A percentile compares a stretch with the other conserved stretches of the same genome.
These are phyloP conservation scores for Hoplias malabaricus DNA, from an alignment of 2,113 vertebrate genomes.

Conservation along the genomic window DNA sequence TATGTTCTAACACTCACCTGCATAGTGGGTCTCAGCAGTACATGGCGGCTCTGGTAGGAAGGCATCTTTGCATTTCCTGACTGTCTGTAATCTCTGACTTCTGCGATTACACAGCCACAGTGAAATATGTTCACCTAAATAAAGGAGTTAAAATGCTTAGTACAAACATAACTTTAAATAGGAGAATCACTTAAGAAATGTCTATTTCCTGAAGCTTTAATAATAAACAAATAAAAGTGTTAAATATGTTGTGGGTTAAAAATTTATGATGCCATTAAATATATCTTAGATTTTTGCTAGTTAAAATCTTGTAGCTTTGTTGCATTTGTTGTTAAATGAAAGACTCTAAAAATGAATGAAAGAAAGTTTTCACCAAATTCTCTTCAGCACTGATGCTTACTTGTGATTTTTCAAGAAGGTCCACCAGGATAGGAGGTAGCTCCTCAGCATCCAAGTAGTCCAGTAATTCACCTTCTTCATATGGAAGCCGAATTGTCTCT, in stretches of 20 bases:
- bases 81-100: conserved; percentile 95
- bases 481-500: conserved; percentile 96
- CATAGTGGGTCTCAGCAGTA: conserved; percentile 96
- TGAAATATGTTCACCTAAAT: conserved; percentile 97
- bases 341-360: neutral
- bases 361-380: neutral
- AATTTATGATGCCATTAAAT: too few relatives aligned
- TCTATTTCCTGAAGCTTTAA: too few relatives aligned
- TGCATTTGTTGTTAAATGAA: too few relatives aligned
- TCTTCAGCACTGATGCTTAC: conserved; percentile 59
- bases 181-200: neutral
- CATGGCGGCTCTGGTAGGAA: conserved; percentile 89
- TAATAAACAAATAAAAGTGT: too few relatives aligned
- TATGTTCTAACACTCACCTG: conserved; percentile 74
- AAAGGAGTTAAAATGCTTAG: neutral
- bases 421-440: conserved; percentile 94
- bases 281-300: too few relatives aligned
- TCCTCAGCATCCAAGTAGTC: conserved; percentile 98
- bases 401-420: conserved; percentile 98
- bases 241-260: too few relatives aligned
- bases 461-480: conserved; percentile 94
- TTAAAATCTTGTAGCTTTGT: too few relatives aligned
- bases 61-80: conserved; percentile 91
- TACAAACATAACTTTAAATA: neutral
- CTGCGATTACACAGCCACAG: conserved; percentile 95